A percentile compares a stretch with the other conserved stretches of the same genome.
Conservation (phyloP, 2,797 vertebrate genomes). For the Paramormyrops hopkinsi region DNA sequence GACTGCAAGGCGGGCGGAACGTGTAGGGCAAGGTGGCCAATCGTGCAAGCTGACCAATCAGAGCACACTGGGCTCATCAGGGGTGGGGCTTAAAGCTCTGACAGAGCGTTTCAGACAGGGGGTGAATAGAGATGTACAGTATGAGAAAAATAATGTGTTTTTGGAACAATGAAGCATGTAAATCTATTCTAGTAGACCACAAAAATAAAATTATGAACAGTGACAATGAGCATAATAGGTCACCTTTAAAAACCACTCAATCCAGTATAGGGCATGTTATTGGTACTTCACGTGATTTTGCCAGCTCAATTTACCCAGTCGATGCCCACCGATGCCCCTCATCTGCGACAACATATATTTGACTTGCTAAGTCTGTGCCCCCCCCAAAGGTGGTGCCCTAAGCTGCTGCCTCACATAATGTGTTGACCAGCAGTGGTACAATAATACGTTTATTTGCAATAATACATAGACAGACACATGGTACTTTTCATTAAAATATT, state of each 20-base stretch:
- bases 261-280: not conserved
- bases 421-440: not conserved
- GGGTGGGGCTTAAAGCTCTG: not conserved
- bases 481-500: not conserved
- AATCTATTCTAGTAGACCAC: not conserved
- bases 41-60: not conserved
- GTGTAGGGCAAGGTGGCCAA: not conserved
- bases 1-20: not conserved
- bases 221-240: not conserved
- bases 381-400: not conserved
- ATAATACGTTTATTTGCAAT: not conserved
- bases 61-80: not conserved
- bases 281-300: not conserved
- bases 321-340: not conserved
- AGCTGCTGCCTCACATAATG: not conserved
- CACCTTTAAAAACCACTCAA: not conserved
- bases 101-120: not conserved
- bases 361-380: not conserved
- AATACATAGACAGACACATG: not conserved
- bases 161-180: not conserved
- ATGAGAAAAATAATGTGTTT: not conserved
- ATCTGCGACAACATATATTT: not conserved
- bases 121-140: not conserved
- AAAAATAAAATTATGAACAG: not conserved
- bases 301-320: not conserved